Percentiles rank a stretch among this genome's conserved stretches.
phyloP scores from a whole-genome alignment of 2,797 vertebrate species.

The Oceanodroma leucorhoa region DNA sequence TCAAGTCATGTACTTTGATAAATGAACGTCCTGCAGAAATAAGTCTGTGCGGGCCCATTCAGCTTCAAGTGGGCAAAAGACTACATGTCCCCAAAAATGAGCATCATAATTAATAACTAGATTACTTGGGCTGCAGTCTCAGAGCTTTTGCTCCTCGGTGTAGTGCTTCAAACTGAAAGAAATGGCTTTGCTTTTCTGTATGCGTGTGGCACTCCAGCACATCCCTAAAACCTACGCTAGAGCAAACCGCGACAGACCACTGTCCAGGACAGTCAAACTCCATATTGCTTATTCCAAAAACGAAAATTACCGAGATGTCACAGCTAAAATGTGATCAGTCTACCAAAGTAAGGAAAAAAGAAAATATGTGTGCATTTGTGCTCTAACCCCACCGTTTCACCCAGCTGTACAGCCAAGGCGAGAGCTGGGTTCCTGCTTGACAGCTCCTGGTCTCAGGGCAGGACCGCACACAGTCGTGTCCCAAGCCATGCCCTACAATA shows the following conservation, averaged over 20 bases:
- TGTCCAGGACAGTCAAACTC: neutral
- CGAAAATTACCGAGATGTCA: neutral
- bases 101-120: neutral
- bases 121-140: neutral
- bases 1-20: neutral
- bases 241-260: neutral
- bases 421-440: neutral
- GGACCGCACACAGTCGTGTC: accelerated
- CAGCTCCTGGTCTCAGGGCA: neutral
- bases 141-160: neutral
- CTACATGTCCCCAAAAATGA: neutral
- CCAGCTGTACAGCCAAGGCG: accelerated
- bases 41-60: neutral
- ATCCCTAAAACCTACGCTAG: neutral
- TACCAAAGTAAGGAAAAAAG: neutral
- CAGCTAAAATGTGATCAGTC: neutral
- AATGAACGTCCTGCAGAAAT: neutral
- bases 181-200: neutral
- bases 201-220: neutral
- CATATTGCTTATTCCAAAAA: neutral
- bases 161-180: neutral
- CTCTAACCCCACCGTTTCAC: neutral
- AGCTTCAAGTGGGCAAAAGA: neutral
- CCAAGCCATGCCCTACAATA: neutral
- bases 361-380: accelerated